Evolutionary conservation across 2,888 invertebrate species (phyloP), one percentile per base, ranked within the genome.

Genomic region (Neoscelio sp.): DNA sequence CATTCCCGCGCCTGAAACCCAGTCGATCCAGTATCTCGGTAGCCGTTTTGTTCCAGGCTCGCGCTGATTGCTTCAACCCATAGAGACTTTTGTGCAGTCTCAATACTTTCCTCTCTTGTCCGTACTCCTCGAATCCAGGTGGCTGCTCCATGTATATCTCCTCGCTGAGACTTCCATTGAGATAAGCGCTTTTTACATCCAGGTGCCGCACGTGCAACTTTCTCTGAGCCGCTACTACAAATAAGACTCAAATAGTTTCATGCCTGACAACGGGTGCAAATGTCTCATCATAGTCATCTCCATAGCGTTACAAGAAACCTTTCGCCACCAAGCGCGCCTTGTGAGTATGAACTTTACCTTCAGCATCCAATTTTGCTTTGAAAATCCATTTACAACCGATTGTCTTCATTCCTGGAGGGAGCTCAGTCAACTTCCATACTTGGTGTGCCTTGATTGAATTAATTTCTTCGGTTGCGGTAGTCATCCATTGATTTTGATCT

Each of bases 361-460:
- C 58, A 0, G 56, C 42, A n/a, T 80, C 74, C 13, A 2, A 7
- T 30, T 78, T 74, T 26, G 77, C 82, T 48, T 82, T 84, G 46
- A 82, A 84, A 0, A 84, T 82, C 85, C 85, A 86, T 46, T 84
- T 86, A 17, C 80, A 81, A 1, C 77, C 78, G 8, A 85, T 73
- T 0, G 81, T 23, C 15, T 58, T 70, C 64, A 62, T 67, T 7
- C 40, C 60, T n/a, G 38, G 2, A 5, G 82, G 82, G 28, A 81
- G 54, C 8, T 35, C 13, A 1, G 48, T 56, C 0, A 85, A 33
- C 23, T 73, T 71, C 84, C 85, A 85, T 0, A 83, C 85, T 5
- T 80, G n/a, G 50, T 84, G 84, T 20, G 71, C 65, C 0, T 18
- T 33, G 1, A 83, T 56, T 0, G 83, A 80, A 6, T 80, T 10